These are phyloP conservation scores for Eupristina koningsbergeri DNA, from an alignment of 1,140 invertebrate species.

Conservation along the genomic window DNA sequence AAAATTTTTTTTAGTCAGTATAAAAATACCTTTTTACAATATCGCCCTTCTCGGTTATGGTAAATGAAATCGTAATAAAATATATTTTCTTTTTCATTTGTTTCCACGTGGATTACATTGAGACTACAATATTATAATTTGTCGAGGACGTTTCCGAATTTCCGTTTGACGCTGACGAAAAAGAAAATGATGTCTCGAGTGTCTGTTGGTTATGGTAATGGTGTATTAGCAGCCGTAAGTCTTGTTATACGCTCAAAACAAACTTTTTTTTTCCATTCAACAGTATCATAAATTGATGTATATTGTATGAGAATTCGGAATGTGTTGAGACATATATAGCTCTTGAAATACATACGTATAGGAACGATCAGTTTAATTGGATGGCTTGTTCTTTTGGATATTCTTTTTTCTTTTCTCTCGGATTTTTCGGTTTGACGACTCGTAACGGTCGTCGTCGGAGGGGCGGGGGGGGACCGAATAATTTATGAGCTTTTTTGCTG, in stretches of 20 bases:
- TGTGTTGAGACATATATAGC: slow-evolving; percentile 20
- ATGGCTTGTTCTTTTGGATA: slow-evolving; percentile 23
- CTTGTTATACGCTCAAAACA: background rate
- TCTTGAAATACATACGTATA: slow-evolving; percentile 20
- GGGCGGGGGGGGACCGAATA: slow-evolving; percentile 39
- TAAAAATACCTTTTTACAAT: too few relatives aligned
- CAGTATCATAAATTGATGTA: slow-evolving; percentile 13
- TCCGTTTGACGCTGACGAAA: background rate
- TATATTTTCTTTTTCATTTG: background rate
- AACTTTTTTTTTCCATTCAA: background rate
- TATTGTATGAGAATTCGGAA: slow-evolving; percentile 4
- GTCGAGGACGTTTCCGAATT: background rate
- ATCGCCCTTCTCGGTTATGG: too few relatives aligned
- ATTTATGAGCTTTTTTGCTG: slow-evolving; percentile 46
- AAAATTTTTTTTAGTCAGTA: too few relatives aligned
- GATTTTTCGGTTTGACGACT: slow-evolving; percentile 42
- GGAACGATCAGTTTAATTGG: slow-evolving; percentile 35
- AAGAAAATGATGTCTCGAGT: background rate
- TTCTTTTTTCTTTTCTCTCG: slow-evolving; percentile 19
- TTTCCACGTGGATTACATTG: background rate
- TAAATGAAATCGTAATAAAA: too few relatives aligned
- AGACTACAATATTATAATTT: background rate
- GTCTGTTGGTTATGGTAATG: background rate
- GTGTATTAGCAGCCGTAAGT: background rate
- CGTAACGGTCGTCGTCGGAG: slow-evolving; percentile 42